Conservation (phyloP, 2,797 vertebrate species). For the Phalloptychus januarius region DNA sequence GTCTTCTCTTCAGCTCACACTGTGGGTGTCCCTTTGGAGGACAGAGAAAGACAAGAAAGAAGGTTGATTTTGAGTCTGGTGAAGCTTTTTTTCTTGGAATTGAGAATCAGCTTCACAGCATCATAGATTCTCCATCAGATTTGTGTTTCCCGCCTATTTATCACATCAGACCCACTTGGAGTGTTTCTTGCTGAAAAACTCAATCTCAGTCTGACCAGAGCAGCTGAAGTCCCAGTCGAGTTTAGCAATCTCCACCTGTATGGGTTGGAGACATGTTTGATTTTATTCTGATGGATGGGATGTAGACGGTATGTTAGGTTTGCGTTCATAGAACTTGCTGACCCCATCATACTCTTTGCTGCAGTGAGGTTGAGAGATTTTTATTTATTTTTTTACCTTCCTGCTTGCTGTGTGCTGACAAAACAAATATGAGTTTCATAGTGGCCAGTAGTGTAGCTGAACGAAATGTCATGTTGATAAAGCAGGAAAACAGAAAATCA, state of each 20-base stretch:
- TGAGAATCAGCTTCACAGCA: not conserved
- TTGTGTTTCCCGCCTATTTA: not conserved
- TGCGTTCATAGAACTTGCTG: not conserved
- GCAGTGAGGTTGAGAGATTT: not conserved
- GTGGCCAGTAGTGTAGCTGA: not conserved
- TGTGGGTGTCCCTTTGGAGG: not conserved
- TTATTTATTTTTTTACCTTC: not conserved
- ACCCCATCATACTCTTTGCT: not conserved
- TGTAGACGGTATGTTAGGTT: not conserved
- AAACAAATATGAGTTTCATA: not conserved
- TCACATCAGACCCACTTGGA: not conserved
- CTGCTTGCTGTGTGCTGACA: not conserved
- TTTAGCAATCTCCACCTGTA: not conserved
- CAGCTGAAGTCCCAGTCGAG: not conserved
- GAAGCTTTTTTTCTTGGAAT: not conserved
- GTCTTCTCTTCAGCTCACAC: not conserved
- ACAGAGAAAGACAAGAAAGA: not conserved
- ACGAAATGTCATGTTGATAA: not conserved
- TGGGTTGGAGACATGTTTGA: not conserved
- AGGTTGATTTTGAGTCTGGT: not conserved
- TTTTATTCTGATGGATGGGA: not conserved
- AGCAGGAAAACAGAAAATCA: not conserved
- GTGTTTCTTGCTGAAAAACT: not conserved
- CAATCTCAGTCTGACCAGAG: not conserved
- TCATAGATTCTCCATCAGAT: not conserved